Conservation (phyloP, 2,797 vertebrate species). For the Darevskia mixta region DNA sequence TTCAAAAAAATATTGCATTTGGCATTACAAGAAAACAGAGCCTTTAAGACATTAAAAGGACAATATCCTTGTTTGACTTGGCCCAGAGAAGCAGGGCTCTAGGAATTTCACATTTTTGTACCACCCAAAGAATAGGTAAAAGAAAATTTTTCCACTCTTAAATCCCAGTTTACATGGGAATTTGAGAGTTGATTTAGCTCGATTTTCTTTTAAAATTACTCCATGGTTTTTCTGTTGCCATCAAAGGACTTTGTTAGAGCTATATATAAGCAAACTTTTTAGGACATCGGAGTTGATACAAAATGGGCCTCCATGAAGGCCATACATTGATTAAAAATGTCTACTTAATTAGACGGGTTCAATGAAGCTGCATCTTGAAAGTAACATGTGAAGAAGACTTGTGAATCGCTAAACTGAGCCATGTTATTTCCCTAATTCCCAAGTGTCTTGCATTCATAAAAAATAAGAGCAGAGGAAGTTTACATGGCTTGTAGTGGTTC, state of each 20-base stretch:
- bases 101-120: constrained; percentile 81
- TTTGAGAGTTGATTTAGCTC: constrained; percentile 70
- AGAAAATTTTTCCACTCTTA: constrained; percentile 78
- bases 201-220: constrained; percentile 46
- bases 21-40: constrained; percentile 85
- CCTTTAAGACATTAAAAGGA: constrained; percentile 86
- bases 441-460: too few species aligned
- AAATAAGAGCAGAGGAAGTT: too few species aligned
- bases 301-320: not conserved
- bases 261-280: constrained; percentile 43
- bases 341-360: not conserved
- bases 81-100: constrained; percentile 75
- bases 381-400: not conserved
- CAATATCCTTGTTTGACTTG: constrained; percentile 86
- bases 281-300: constrained; percentile 4
- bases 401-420: not conserved
- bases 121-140: constrained; percentile 81
- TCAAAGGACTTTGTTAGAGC: constrained; percentile 37
- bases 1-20: constrained; percentile 89
- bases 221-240: constrained; percentile 47
- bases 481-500: too few species aligned
- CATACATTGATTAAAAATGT: constrained; percentile 19
- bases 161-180: constrained; percentile 74
- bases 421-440: too few species aligned
- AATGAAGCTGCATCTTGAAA: not conserved